Base-by-base conservation (phyloP, 2,888 invertebrate genomes). In the Mimachlamys varia region DNA sequence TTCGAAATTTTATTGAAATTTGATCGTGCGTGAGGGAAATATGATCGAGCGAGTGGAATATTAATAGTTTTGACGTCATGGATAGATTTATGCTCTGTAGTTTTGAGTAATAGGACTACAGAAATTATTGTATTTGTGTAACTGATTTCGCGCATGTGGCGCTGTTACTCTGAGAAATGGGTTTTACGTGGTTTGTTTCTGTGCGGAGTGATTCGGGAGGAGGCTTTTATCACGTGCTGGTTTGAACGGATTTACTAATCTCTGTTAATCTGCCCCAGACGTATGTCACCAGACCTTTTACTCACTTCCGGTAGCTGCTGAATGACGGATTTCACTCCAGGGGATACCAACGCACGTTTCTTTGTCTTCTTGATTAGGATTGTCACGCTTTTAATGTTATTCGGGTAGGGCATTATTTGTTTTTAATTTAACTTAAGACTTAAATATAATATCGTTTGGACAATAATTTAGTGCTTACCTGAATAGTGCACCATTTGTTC, bases 161-260 rank as follows among this genome's bases (percentile, higher is more conserved):
- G 4, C 44, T 44, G 44, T 44, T 44, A 44, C 55, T 55, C 55
- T 3, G 22, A 22, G 55, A 15, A 22, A 22, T 55, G 19, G 55
- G 22, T 15, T 55, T 55, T 55, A 17, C 3, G 62, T 62, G 12
- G 53, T 53, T 62, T 19, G 62, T 22, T 27, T n/a, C 3, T n/a
- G 62, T 27, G 62, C n/a, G 22, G 62, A 62, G 62, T 62, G 62
- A 62, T 76, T 7, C 12, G 33, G 33, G 15, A 10, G 33, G 76
- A 33, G 76, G 27, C 27, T 76, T 76, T 76, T 76, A 76, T 76
- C 76, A 76, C 76, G 76, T 76, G 58, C 58, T 58, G 58, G 58
- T 58, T 58, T 58, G 76, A 27, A 76, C 76, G 76, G 76, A 76
- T 76, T 76, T 76, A 76, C 76, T 76, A 76, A 76, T 76, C 76